A percentile compares a stretch with the other conserved stretches of the same genome.
These are phyloP conservation scores for Drosophila cognata DNA, from an alignment of 2,888 invertebrate genomes.

Conservation along the genomic window DNA sequence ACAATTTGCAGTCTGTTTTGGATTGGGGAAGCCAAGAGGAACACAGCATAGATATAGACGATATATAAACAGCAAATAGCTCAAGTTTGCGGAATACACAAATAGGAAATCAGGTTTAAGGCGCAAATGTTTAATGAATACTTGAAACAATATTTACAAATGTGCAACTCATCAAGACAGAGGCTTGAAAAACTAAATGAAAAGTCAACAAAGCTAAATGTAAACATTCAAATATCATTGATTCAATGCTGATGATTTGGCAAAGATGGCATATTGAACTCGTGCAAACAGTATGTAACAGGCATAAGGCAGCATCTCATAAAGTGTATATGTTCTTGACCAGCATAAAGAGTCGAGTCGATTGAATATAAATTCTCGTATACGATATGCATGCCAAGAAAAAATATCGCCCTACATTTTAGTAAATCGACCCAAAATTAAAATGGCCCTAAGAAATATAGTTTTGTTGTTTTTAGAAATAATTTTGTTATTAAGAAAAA, in stretches of 20 bases:
- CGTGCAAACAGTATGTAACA: background rate
- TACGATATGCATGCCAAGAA: background rate
- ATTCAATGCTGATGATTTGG: slow-evolving; percentile 18
- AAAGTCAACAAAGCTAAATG: slow-evolving; percentile 40
- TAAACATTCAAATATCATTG: slow-evolving; percentile 40
- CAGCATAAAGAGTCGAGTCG: background rate
- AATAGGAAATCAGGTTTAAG: slow-evolving; percentile 24
- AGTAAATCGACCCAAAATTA: background rate
- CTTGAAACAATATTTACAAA: slow-evolving; percentile 40
- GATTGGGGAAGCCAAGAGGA: background rate
- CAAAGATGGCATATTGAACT: background rate
- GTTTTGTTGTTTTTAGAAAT: background rate
- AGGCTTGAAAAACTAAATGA: background rate
- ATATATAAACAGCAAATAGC: background rate
- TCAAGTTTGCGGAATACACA: slow-evolving; percentile 17
- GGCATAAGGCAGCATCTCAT: background rate
- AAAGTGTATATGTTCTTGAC: background rate
- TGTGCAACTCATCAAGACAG: slow-evolving; percentile 8
- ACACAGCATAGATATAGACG: background rate
- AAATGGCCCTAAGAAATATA: background rate
- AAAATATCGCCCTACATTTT: background rate
- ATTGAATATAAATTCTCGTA: background rate
- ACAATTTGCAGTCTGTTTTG: background rate
- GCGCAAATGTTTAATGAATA: slow-evolving; percentile 33
- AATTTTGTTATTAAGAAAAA: background rate